Conservation (phyloP, 1,140 invertebrate species). For the Arion vulgaris region DNA sequence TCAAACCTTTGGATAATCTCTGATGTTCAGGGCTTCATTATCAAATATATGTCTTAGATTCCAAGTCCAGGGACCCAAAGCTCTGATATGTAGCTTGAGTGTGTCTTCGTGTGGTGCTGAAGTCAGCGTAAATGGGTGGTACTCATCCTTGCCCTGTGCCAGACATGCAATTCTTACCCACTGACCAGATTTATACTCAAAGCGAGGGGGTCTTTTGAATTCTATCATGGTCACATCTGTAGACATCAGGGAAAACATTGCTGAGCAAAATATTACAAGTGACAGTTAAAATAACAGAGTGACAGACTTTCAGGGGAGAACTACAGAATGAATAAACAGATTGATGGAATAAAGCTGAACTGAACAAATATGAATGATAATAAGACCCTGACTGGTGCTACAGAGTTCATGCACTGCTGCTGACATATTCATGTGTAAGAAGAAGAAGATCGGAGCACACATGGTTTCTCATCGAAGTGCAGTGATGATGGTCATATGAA, state of each 20-base stretch:
- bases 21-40: constrained; percentile 89
- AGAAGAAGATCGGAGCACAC: no score
- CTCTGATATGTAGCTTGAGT: constrained; percentile 96
- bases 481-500: no score
- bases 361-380: no score
- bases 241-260: neutral
- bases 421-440: no score
- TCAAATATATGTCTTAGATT: constrained; percentile 97
- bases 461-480: no score
- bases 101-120: constrained; percentile 98
- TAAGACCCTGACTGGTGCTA: no score
- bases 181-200: constrained; percentile 93
- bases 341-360: no score
- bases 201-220: constrained; percentile 88
- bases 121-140: constrained; percentile 98
- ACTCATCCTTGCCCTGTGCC: constrained; percentile 91
- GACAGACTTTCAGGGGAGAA: no score
- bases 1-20: constrained; percentile 81
- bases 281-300: no score
- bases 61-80: constrained; percentile 96
- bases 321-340: no score
- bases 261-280: no score
- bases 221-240: constrained; percentile 77
- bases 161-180: constrained; percentile 94
- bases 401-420: no score